A percentile compares a stretch with the other conserved stretches of the same genome.
These are phyloP conservation scores for Nineta flava DNA, from an alignment of 2,888 invertebrate genomes.

Conservation along the genomic window DNA sequence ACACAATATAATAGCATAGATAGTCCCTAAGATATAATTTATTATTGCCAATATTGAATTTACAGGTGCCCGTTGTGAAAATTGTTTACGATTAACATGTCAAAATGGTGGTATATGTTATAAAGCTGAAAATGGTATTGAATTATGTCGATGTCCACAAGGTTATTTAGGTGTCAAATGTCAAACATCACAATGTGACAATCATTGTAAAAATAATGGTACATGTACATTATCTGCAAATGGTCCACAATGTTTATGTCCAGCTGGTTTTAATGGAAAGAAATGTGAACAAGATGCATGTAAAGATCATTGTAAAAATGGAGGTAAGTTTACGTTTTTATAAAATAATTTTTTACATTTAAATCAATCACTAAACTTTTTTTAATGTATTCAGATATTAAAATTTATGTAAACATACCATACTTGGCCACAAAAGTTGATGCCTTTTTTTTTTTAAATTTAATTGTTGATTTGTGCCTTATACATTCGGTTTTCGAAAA, in stretches of 20 bases:
- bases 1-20: no score
- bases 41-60: not conserved
- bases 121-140: conserved; percentile 24
- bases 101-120: conserved; percentile 44
- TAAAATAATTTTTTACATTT: no score
- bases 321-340: conserved; percentile 25
- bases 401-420: no score
- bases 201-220: conserved; percentile 25
- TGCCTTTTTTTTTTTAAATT: no score
- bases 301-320: conserved; percentile 38
- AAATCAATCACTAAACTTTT: not conserved
- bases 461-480: no score
- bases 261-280: conserved; percentile 35
- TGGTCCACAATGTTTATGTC: conserved; percentile 30
- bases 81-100: conserved; percentile 39
- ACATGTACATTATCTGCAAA: conserved; percentile 23
- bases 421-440: no score
- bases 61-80: conserved; percentile 35
- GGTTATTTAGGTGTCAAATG: conserved; percentile 35
- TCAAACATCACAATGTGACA: conserved; percentile 28
- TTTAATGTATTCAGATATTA: no score
- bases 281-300: conserved; percentile 44
- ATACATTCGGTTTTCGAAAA: no score
- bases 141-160: conserved; percentile 36
- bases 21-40: no score